These are phyloP conservation scores for Helicolenus hilgendorfi DNA, from an alignment of 2,797 vertebrate genomes.

Conservation along the genomic window DNA sequence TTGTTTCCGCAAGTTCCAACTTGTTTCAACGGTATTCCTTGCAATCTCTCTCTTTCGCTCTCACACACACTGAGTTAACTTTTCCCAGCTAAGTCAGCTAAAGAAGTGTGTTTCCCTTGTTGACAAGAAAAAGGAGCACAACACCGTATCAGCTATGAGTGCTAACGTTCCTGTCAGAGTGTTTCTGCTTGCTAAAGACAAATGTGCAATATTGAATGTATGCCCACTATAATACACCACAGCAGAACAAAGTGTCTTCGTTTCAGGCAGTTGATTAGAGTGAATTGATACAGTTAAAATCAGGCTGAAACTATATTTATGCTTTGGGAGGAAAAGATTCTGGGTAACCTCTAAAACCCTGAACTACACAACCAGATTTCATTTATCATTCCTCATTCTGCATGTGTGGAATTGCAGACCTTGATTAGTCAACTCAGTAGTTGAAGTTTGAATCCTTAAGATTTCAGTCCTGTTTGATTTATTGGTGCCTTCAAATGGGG, in stretches of 20 bases:
- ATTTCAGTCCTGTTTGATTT: no score
- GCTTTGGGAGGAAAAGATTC: neutral
- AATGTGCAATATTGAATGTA: conserved; percentile 26
- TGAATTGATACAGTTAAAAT: neutral
- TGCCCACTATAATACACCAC: neutral
- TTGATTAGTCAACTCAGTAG: neutral
- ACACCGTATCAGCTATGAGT: conserved; percentile 8
- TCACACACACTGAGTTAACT: conserved; percentile 7
- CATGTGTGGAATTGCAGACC: neutral
- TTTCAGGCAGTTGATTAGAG: neutral
- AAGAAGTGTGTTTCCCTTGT: conserved; percentile 49
- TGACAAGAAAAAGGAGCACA: conserved; percentile 31
- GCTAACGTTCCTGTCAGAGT: conserved; percentile 21
- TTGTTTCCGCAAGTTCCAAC: neutral
- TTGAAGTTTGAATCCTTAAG: neutral
- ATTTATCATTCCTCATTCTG: neutral
- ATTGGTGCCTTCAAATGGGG: no score
- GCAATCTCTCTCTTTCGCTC: neutral
- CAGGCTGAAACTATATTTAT: neutral
- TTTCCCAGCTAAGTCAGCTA: neutral
- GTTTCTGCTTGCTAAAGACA: conserved; percentile 20
- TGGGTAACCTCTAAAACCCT: neutral
- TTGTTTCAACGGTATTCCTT: neutral
- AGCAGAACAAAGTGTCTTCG: neutral
- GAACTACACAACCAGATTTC: neutral